Percentiles rank a stretch among this genome's conserved stretches.
Evolutionary conservation across 2,888 invertebrate genomes (phyloP).

Genomic region (Cabera pusaria): DNA sequence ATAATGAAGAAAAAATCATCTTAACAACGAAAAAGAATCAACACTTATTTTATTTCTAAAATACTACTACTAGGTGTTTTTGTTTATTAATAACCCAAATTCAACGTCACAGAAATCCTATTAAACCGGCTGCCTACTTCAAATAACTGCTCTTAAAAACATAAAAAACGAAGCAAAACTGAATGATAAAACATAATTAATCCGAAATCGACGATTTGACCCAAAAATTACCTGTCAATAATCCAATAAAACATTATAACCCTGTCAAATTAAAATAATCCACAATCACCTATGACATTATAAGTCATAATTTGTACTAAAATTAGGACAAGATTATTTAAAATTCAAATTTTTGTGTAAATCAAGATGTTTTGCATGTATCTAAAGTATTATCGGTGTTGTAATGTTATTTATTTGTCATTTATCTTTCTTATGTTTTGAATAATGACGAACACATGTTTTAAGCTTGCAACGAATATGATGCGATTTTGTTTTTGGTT

Average conservation of each 20-base stretch:
- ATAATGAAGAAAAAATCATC: no score
- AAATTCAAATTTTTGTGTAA: conserved; percentile 20
- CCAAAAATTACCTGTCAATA: conserved; percentile 29
- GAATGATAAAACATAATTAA: conserved; percentile 20
- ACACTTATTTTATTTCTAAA: no score
- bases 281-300: conserved; percentile 25
- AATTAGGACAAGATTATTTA: conserved; percentile 20
- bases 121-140: no score
- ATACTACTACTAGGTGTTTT: no score
- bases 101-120: no score
- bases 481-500: no score
- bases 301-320: conserved; percentile 27
- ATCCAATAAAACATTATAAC: conserved; percentile 26
- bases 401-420: conserved; percentile 20
- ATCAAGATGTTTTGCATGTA: conserved; percentile 25
- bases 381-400: conserved; percentile 8
- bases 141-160: neutral
- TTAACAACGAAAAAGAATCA: no score
- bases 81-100: no score
- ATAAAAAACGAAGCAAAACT: conserved; percentile 9
- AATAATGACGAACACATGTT: conserved; percentile 14
- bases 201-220: conserved; percentile 22
- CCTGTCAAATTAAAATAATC: conserved; percentile 28
- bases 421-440: conserved; percentile 6
- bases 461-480: no score